phyloP scores from a whole-genome alignment of 2,113 vertebrate genomes.

The Maccullochella peelii region DNA sequence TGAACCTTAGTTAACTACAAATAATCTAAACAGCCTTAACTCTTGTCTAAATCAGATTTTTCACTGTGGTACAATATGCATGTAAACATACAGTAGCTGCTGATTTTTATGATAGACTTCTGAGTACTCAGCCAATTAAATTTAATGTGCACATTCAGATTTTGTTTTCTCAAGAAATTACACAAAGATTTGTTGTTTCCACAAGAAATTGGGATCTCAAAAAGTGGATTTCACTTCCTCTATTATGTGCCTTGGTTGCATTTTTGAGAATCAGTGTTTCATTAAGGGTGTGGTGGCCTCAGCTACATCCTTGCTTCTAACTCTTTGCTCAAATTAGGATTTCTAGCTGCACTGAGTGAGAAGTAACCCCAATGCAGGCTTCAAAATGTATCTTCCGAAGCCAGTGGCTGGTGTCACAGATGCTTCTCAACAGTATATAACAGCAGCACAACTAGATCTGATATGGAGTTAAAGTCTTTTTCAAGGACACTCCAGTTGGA shows the following conservation, averaged over 20 bases:
- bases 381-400: constrained; percentile 23
- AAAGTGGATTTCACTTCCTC: constrained; percentile 30
- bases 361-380: not conserved
- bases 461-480: constrained; percentile 26
- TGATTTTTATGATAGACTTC: not conserved
- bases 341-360: constrained; percentile 2
- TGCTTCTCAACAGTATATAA: not conserved
- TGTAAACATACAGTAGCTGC: not conserved
- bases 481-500: constrained; percentile 28
- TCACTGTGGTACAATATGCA: not conserved
- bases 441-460: constrained; percentile 5
- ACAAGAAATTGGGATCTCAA: constrained; percentile 3
- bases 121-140: not conserved
- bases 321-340: not conserved
- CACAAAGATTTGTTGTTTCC: constrained; percentile 12
- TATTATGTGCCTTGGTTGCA: not conserved
- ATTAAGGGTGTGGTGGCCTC: not conserved
- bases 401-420: constrained; percentile 14
- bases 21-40: not conserved
- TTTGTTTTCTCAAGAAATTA: constrained; percentile 21
- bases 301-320: not conserved
- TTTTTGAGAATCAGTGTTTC: constrained; percentile 29
- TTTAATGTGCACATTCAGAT: constrained; percentile 6
- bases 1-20: not conserved
- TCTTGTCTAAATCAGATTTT: not conserved